Percentiles rank a stretch among this genome's conserved stretches.
These are phyloP conservation scores for Eustalomyia histrio DNA, from an alignment of 2,888 invertebrate species.

Conservation along the genomic window DNA sequence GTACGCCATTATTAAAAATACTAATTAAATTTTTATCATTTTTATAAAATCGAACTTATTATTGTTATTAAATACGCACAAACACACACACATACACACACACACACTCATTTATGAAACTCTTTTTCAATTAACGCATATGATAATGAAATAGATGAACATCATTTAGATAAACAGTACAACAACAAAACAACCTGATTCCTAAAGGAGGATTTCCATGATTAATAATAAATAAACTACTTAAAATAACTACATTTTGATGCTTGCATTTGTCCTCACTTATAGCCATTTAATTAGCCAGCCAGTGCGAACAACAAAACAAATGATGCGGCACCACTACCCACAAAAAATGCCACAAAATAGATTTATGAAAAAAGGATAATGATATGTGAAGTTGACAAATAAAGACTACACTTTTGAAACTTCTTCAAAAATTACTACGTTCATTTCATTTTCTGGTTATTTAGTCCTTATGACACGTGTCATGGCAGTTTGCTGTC, in stretches of 20 bases:
- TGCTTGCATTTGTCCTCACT: constrained; percentile 33
- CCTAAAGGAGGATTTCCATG: constrained; percentile 46
- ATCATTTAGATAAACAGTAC: constrained; percentile 27
- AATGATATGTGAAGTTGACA: constrained; percentile 60
- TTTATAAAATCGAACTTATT: not conserved
- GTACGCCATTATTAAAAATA: not conserved
- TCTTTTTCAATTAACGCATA: constrained; percentile 42
- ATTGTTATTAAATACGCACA: not conserved
- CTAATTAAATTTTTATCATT: not conserved
- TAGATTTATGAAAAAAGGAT: constrained; percentile 47
- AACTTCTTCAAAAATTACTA: constrained; percentile 55
- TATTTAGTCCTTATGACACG: constrained; percentile 56
- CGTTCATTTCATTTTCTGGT: constrained; percentile 22
- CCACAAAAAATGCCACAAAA: constrained; percentile 51
- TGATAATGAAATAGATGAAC: constrained; percentile 42
- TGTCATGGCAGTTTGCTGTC: constrained; percentile 58
- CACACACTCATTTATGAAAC: not conserved
- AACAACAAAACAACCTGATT: not conserved
- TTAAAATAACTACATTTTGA: constrained; percentile 21
- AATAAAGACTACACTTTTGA: constrained; percentile 60
- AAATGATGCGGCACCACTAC: constrained; percentile 31
- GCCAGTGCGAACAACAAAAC: constrained; percentile 45
- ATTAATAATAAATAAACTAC: constrained; percentile 55
- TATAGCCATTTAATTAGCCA: constrained; percentile 62
- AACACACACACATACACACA: too few relatives aligned